phyloP scores from a whole-genome alignment of 2,113 vertebrate species.

The Paramisgurnus dabryanus region DNA sequence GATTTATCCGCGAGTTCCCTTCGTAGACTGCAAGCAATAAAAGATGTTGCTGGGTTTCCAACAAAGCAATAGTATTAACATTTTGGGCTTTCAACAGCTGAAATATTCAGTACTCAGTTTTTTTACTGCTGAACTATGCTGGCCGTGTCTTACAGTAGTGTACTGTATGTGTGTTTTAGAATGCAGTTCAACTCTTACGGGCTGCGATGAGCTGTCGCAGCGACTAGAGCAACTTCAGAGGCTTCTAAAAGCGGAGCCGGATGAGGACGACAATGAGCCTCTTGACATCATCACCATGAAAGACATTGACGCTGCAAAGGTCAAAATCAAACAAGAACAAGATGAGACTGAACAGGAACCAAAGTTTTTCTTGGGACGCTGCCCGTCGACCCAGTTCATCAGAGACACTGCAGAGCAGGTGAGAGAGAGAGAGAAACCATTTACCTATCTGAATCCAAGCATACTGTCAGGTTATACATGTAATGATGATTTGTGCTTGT shows the following conservation, averaged over 20 bases:
- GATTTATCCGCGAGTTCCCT: no score
- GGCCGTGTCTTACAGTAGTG: not conserved
- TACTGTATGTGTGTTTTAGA: slow-evolving; percentile 69
- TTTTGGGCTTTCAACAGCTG: no score
- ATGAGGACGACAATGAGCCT: slow-evolving; percentile 81
- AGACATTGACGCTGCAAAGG: slow-evolving; percentile 77
- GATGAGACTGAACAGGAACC: slow-evolving; percentile 84
- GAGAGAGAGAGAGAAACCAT: slow-evolving; percentile 4
- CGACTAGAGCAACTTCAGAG: slow-evolving; percentile 90
- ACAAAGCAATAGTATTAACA: no score
- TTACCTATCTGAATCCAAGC: not conserved
- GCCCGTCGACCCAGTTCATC: slow-evolving; percentile 83
- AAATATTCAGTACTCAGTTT: no score
- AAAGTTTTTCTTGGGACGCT: slow-evolving; percentile 85
- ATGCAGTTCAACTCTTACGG: slow-evolving; percentile 84
- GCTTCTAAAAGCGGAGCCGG: slow-evolving; percentile 88
- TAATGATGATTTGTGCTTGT: not conserved
- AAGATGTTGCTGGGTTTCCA: no score
- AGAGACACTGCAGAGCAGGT: slow-evolving; percentile 90
- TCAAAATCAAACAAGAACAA: slow-evolving; percentile 89
- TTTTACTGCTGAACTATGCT: no score
- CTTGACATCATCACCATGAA: slow-evolving; percentile 85
- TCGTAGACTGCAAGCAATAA: no score
- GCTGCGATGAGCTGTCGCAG: slow-evolving; percentile 81
- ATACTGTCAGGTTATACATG: not conserved